Conservation (phyloP, 1,140 invertebrate genomes). For the Drosophila subpulchrella region DNA sequence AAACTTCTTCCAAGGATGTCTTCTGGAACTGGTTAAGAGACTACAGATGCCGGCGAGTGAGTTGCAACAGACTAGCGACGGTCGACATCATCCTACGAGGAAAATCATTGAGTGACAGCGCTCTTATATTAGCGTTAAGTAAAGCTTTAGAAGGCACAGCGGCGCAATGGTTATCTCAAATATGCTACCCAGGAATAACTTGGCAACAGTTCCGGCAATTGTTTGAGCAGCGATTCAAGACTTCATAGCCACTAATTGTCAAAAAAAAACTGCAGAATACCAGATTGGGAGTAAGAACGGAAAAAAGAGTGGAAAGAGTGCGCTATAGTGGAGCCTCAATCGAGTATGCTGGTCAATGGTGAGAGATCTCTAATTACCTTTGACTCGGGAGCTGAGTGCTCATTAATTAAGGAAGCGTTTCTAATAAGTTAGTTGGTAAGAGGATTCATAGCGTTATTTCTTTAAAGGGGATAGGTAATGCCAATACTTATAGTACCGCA, state of each 20-base stretch:
- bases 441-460: too few species aligned
- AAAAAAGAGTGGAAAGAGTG: too few species aligned
- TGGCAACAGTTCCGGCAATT: not conserved
- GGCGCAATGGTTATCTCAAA: not conserved
- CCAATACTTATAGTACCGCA: too few species aligned
- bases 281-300: not conserved
- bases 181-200: conserved; percentile 1
- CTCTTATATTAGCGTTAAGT: not conserved
- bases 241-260: not conserved
- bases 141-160: not conserved
- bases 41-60: not conserved
- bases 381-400: not conserved
- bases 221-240: not conserved
- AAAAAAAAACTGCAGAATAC: not conserved
- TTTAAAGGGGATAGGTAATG: too few species aligned
- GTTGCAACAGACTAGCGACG: not conserved
- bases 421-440: too few species aligned
- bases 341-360: not conserved
- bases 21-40: conserved; percentile 3
- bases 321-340: too few species aligned
- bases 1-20: not conserved
- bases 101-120: not conserved
- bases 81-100: not conserved
- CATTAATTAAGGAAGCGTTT: not conserved
- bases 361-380: conserved; percentile 2